Base-by-base conservation (phyloP, 2,113 vertebrate species). In the Choloepus hoffmanni region DNA sequence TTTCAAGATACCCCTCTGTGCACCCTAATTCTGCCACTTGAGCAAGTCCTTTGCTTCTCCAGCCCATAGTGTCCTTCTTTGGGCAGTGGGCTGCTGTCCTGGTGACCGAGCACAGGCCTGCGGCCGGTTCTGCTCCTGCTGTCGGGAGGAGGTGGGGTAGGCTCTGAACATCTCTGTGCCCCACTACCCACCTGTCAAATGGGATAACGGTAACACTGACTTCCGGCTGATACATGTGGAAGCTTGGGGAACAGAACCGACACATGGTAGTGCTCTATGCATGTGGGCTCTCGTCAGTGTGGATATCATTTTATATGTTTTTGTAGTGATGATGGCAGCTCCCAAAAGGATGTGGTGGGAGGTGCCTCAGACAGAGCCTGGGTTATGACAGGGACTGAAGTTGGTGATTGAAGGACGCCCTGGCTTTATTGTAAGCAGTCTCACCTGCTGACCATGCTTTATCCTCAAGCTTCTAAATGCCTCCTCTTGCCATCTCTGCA, bases 281-380 rank as follows among this genome's bases (percentile, higher is more conserved):
- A 0, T 3, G 3, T 43, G 4, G 8, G 40, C 45, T 0, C 0
- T 23, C 0, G 7, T 16, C 36, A 7, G 4, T 33, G 76, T 4
- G 0, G 1, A 14, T 3, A 23, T 16, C 33, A 33, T 2, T 30
- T 33, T 5, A 1, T 5, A 55, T 15, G 1, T 18, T n/a, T 81
- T 30, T 18, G 1, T 4, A 30, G 3, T 12, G 4, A 26, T 26
- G 10, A 0, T 3, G 63, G 6, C 3, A 1, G 6, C 33, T 0
- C 0, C 79, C 33, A 53, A 53, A 53, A 53, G 2, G 50, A 53
- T 53, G 50, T 11, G 10, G 50, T 53, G 50, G 50, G 50, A 53
- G 50, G 50, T 53, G 50, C 50, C 50, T 53, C 13, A 14, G 2
- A 14, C 50, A 53, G 50, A 53, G 50, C 50, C 50, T 53, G 50